phyloP scores from a whole-genome alignment of 2,113 vertebrate genomes.

The Nansenia antarctica region DNA sequence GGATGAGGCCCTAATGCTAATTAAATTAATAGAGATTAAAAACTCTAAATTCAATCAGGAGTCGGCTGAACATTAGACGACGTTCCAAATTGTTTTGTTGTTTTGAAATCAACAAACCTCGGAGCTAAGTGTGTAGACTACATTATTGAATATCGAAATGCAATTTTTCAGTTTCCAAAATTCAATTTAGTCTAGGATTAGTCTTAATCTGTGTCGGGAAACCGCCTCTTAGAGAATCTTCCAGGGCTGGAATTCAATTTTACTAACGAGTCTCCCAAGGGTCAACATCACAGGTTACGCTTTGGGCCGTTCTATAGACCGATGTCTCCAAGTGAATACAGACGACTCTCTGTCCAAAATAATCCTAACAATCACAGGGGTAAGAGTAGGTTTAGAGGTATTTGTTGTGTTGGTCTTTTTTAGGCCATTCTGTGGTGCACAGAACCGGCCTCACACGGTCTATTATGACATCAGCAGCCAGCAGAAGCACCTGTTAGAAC shows the following conservation, averaged over 20 bases:
- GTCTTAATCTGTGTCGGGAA: too few species aligned
- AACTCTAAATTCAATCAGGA: too few species aligned
- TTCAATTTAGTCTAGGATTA: too few species aligned
- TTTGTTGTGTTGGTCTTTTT: conserved; percentile 42
- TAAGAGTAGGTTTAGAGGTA: conserved; percentile 7
- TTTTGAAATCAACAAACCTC: too few species aligned
- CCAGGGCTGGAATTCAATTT: background rate
- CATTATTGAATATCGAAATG: too few species aligned
- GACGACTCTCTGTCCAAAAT: background rate
- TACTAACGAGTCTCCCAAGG: background rate
- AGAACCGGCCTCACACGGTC: background rate
- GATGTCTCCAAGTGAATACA: background rate
- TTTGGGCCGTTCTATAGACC: background rate
- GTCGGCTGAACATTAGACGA: too few species aligned
- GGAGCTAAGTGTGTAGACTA: too few species aligned
- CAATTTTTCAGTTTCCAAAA: too few species aligned
- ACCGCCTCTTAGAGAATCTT: background rate
- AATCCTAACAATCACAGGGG: too few species aligned
- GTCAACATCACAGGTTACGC: background rate
- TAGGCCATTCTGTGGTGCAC: background rate
- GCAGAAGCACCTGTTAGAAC: background rate
- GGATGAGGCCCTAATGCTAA: too few species aligned
- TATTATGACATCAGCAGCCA: conserved; percentile 19
- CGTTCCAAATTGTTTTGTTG: too few species aligned
- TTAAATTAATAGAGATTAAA: too few species aligned